Evolutionary conservation across 2,797 vertebrate species (phyloP).

Genomic region (Enteromius trimaculatus): DNA sequence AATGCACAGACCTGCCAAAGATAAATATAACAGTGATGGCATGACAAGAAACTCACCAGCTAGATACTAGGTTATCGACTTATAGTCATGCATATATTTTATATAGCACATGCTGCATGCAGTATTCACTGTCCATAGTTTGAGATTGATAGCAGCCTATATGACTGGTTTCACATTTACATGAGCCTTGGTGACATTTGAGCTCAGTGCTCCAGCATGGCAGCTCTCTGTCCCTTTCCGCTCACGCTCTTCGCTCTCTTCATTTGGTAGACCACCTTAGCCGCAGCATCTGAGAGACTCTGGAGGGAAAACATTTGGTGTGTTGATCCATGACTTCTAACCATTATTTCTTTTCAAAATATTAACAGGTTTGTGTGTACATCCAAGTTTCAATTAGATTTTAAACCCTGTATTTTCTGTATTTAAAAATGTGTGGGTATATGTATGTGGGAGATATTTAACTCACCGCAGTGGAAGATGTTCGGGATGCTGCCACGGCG

Average conservation of each 20-base stretch:
- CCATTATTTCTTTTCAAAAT: background rate
- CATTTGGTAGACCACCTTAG: conserved; percentile 78
- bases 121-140: background rate
- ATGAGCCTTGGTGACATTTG: background rate
- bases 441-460: too few relatives aligned
- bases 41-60: background rate
- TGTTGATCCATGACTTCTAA: background rate
- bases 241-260: conserved; percentile 73
- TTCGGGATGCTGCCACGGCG: background rate
- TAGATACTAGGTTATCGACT: background rate
- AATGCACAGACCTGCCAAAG: background rate
- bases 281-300: conserved; percentile 77
- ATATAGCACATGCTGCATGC: background rate
- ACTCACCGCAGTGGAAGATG: conserved; percentile 39
- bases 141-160: background rate
- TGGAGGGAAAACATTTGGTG: conserved; percentile 41
- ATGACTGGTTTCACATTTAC: background rate
- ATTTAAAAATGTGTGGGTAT: too few relatives aligned
- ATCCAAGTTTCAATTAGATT: background rate
- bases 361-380: background rate
- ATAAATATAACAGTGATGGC: conserved; percentile 3
- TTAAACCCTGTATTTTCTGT: background rate
- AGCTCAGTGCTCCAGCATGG: conserved; percentile 47
- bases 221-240: conserved; percentile 10
- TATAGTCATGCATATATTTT: background rate